Percentiles rank a stretch among this genome's conserved stretches.
Conservation (phyloP, 2,113 vertebrate genomes). For the Ophthalmolycus amberensis region DNA sequence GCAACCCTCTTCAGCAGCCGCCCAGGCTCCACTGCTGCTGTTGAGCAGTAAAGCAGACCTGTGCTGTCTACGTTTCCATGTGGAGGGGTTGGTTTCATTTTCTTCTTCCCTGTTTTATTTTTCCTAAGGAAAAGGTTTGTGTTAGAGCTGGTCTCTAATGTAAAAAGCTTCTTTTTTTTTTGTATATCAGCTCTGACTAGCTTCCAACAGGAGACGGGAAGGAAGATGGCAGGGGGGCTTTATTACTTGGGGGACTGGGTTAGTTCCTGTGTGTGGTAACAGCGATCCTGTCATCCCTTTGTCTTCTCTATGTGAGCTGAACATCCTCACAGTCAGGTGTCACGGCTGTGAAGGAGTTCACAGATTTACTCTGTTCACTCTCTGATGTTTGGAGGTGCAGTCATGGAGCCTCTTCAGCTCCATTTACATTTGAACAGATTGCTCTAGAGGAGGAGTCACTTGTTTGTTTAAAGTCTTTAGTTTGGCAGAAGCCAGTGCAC, state of each 20-base stretch:
- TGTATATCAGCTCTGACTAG: slow-evolving; percentile 3
- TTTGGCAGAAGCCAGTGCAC: neutral
- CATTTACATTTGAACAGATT: neutral
- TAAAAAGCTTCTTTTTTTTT: slow-evolving; percentile 14
- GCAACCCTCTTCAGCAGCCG: neutral
- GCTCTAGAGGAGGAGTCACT: neutral
- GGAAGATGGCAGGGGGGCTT: neutral
- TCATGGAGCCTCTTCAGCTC: neutral
- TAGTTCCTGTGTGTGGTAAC: neutral
- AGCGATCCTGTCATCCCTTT: neutral
- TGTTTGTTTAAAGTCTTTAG: neutral
- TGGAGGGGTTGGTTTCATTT: slow-evolving; percentile 9
- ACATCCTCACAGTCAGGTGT: neutral
- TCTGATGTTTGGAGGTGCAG: slow-evolving; percentile 2
- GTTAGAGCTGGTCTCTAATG: slow-evolving; percentile 76
- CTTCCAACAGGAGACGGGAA: neutral
- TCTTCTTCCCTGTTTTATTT: slow-evolving; percentile 20
- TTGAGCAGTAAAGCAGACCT: slow-evolving; percentile 17
- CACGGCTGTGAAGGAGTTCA: neutral
- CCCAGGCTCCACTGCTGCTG: slow-evolving; percentile 24
- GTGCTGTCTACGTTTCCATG: slow-evolving; percentile 28
- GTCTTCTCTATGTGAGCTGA: neutral
- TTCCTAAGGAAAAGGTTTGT: slow-evolving; percentile 62
- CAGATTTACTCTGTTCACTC: neutral
- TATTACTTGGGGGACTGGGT: neutral